These are phyloP conservation scores for Ruditapes philippinarum DNA, from an alignment of 1,140 invertebrate species.

Conservation along the genomic window DNA sequence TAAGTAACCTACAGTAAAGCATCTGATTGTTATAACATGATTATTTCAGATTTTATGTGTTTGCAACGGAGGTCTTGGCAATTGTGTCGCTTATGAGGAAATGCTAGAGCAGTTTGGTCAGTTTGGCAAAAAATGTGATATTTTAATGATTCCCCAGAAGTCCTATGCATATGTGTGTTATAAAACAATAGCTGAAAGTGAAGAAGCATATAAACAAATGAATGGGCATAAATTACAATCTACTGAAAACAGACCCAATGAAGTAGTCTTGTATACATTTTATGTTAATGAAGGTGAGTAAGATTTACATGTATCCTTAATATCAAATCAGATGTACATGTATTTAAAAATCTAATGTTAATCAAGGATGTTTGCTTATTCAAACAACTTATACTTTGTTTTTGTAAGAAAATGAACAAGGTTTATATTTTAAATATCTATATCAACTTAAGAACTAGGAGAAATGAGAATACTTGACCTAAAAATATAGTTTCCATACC, in stretches of 20 bases:
- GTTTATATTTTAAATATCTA: too few species aligned
- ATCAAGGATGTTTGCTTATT: too few species aligned
- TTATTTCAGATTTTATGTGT: slow-evolving; percentile 89
- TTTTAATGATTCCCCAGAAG: slow-evolving; percentile 91
- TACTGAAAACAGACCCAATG: slow-evolving; percentile 62
- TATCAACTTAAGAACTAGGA: too few species aligned
- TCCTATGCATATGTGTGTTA: slow-evolving; percentile 92
- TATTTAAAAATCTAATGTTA: too few species aligned
- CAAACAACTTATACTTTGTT: too few species aligned
- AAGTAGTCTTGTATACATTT: slow-evolving; percentile 89
- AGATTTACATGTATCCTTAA: too few species aligned
- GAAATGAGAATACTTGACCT: too few species aligned
- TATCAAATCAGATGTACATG: too few species aligned
- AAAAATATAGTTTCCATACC: too few species aligned
- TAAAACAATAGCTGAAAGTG: slow-evolving; percentile 86
- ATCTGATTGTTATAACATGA: too few species aligned
- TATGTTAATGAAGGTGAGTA: slow-evolving; percentile 89
- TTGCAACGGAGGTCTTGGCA: slow-evolving; percentile 92
- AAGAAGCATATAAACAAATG: slow-evolving; percentile 88
- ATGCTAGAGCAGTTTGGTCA: slow-evolving; percentile 88
- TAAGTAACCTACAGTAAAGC: too few species aligned
- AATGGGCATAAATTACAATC: slow-evolving; percentile 83
- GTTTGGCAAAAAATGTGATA: slow-evolving; percentile 88
- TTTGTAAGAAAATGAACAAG: too few species aligned
- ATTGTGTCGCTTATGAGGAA: slow-evolving; percentile 90